Evolutionary conservation across 2,888 invertebrate species (phyloP).

Genomic region (Eupeodes luniger): DNA sequence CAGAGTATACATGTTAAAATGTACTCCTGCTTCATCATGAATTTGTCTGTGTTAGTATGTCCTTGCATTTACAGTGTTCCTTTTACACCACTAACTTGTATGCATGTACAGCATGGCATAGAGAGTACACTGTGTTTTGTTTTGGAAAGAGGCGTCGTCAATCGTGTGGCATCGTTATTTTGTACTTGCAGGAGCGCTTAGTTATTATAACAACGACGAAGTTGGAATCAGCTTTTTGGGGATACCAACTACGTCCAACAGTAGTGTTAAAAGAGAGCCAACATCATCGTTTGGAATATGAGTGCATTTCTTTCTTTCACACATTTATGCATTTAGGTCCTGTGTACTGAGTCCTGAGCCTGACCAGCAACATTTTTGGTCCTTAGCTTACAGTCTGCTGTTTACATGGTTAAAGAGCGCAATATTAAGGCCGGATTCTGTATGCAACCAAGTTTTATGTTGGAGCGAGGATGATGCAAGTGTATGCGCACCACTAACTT

Average conservation of each 20-base stretch:
- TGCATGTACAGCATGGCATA: constrained; percentile 29
- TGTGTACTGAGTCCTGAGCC: constrained; percentile 17
- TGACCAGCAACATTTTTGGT: constrained; percentile 58
- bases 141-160: constrained; percentile 74
- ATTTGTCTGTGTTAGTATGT: constrained; percentile 54
- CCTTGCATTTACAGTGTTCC: constrained; percentile 73
- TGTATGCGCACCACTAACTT: constrained; percentile 78
- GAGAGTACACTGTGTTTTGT: constrained; percentile 45
- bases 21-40: constrained; percentile 48
- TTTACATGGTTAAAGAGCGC: constrained; percentile 71
- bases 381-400: constrained; percentile 67
- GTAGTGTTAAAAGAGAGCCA: constrained; percentile 55
- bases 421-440: constrained; percentile 54
- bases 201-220: constrained; percentile 12
- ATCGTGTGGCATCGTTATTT: constrained; percentile 37
- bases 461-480: constrained; percentile 25
- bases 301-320: constrained; percentile 50
- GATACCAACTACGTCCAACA: not conserved
- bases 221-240: constrained; percentile 47
- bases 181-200: constrained; percentile 24
- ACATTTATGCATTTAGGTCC: constrained; percentile 71
- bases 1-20: constrained; percentile 19
- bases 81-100: constrained; percentile 72
- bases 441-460: constrained; percentile 77
- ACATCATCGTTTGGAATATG: not conserved